Conservation (phyloP, 2,797 vertebrate species). For the Aythya fuligula region DNA sequence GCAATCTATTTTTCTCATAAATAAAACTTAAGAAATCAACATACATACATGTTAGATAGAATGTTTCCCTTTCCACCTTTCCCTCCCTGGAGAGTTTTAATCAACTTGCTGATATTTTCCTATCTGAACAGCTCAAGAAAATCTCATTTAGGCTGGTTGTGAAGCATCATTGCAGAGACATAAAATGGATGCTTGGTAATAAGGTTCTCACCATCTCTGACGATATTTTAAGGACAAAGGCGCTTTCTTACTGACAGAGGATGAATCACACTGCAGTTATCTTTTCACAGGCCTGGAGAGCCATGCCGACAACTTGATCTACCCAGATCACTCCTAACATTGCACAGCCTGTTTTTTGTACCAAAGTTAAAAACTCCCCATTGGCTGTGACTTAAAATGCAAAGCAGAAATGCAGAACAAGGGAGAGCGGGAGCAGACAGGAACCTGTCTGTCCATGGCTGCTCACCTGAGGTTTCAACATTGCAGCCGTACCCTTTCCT, state of each 20-base stretch:
- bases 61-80: background rate
- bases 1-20: background rate
- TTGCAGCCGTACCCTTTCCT: background rate
- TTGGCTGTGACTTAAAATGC: background rate
- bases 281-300: background rate
- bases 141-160: background rate
- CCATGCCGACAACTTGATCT: background rate
- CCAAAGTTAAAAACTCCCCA: background rate
- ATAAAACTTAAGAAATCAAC: background rate
- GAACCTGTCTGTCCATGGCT: background rate
- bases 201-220: background rate
- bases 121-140: background rate
- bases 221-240: background rate
- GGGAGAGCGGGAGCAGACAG: background rate
- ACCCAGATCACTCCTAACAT: background rate
- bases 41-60: background rate
- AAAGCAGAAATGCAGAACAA: background rate
- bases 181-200: background rate
- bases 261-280: background rate
- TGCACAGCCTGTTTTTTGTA: background rate
- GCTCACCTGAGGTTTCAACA: background rate
- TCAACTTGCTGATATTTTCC: background rate
- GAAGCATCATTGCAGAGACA: background rate
- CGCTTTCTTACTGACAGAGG: background rate
- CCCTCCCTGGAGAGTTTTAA: background rate